These are phyloP conservation scores for Zaprionus camerounensis DNA, from an alignment of 1,140 invertebrate genomes.

Conservation along the genomic window DNA sequence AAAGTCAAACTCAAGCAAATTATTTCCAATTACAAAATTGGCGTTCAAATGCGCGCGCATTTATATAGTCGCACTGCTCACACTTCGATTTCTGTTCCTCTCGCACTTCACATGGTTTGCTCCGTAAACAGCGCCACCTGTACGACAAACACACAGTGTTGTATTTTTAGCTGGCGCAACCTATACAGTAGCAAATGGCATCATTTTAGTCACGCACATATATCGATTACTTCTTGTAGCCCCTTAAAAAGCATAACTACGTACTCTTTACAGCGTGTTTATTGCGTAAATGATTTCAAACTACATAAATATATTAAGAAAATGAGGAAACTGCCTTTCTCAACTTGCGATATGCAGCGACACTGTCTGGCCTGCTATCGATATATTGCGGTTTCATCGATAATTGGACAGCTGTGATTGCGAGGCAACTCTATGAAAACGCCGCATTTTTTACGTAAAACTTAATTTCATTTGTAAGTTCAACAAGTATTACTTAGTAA, in stretches of 20 bases:
- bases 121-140: conserved; percentile 7
- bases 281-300: not conserved
- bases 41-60: conserved; percentile 14
- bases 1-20: conserved; percentile 5
- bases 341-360: not conserved
- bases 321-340: not conserved
- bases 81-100: not conserved
- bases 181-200: not conserved
- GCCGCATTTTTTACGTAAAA: conserved; percentile 80
- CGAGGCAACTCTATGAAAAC: conserved; percentile 31
- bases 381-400: not conserved
- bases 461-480: conserved; percentile 48
- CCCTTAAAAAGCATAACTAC: not conserved
- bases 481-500: conserved; percentile 58
- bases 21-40: not conserved
- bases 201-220: conserved; percentile 9
- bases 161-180: not conserved
- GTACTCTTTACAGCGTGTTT: not conserved
- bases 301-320: not conserved
- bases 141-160: not conserved
- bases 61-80: conserved; percentile 11
- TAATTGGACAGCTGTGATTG: conserved; percentile 17
- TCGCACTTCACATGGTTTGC: conserved; percentile 11
- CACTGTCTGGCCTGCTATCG: not conserved
- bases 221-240: not conserved